Conservation (phyloP, 2,888 invertebrate species). For the Chymomyza caudatula region DNA sequence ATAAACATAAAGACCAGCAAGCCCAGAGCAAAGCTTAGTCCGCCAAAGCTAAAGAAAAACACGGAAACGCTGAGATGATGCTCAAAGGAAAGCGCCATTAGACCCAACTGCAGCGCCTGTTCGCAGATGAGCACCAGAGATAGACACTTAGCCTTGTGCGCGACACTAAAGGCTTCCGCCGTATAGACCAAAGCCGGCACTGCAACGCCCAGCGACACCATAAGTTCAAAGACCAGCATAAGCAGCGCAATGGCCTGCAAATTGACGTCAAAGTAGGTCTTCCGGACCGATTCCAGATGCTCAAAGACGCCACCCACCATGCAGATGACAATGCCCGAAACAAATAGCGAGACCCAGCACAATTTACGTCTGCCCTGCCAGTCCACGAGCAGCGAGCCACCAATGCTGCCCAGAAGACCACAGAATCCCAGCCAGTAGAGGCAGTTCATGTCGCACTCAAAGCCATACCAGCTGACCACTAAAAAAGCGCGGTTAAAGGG, state of each 20-base stretch:
- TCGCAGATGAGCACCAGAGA: slow-evolving; percentile 63
- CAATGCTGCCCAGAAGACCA: slow-evolving; percentile 69
- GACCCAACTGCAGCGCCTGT: slow-evolving; percentile 63
- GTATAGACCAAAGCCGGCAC: slow-evolving; percentile 70
- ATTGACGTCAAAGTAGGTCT: slow-evolving; percentile 55
- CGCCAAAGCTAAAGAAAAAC: slow-evolving; percentile 70
- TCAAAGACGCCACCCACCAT: slow-evolving; percentile 71
- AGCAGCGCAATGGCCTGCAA: slow-evolving; percentile 60
- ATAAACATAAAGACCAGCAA: slow-evolving; percentile 64
- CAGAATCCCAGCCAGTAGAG: slow-evolving; percentile 64
- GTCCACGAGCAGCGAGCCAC: slow-evolving; percentile 68
- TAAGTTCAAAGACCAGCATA: slow-evolving; percentile 66
- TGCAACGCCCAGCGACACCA: slow-evolving; percentile 69
- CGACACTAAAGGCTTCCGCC: slow-evolving; percentile 71
- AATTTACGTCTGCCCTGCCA: slow-evolving; percentile 66
- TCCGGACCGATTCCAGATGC: slow-evolving; percentile 54
- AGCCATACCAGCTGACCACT: slow-evolving; percentile 64
- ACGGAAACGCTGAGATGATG: slow-evolving; percentile 46
- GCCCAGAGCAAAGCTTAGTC: slow-evolving; percentile 60
- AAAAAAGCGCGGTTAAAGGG: slow-evolving; percentile 73
- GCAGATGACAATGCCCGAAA: slow-evolving; percentile 67
- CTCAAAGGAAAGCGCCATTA: slow-evolving; percentile 55
- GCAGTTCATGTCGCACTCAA: slow-evolving; percentile 67
- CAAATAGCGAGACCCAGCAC: slow-evolving; percentile 61
- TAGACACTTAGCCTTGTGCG: slow-evolving; percentile 65